Percentiles rank a stretch among this genome's conserved stretches.
phyloP scores from a whole-genome alignment of 2,888 invertebrate genomes.

The Hypercompe scribonia region DNA sequence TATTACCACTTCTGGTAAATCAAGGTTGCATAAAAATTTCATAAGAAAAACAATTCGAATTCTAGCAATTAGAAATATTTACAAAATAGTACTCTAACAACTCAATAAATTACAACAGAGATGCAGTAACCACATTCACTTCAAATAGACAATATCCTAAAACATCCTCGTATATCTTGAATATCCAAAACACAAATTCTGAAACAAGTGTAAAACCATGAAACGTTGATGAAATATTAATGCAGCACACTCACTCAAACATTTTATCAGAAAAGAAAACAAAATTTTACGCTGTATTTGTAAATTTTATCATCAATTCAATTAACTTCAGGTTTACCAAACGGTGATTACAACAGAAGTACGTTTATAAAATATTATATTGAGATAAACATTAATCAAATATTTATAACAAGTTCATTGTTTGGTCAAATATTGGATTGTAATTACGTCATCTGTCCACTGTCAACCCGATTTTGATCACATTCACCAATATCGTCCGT shows the following conservation, averaged over 20 bases:
- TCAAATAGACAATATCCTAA: background rate
- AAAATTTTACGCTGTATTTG: background rate
- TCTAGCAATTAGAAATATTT: background rate
- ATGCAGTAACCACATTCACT: background rate
- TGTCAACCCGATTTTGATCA: conserved; percentile 25
- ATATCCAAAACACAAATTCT: too few species aligned
- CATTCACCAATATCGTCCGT: conserved; percentile 24
- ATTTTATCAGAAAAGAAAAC: too few species aligned
- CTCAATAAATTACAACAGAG: background rate
- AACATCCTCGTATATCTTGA: background rate
- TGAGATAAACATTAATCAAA: conserved; percentile 17
- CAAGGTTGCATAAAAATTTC: too few species aligned
- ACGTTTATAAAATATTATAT: conserved; percentile 3
- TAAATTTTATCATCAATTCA: background rate
- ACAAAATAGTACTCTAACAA: background rate
- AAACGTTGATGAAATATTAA: too few species aligned
- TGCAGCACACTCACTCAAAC: too few species aligned
- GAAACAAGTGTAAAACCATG: background rate
- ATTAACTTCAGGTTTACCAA: background rate
- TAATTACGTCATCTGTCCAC: conserved; percentile 15
- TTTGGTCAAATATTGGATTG: conserved; percentile 15
- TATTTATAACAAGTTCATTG: conserved; percentile 20
- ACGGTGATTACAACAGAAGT: background rate
- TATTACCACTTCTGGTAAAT: background rate
- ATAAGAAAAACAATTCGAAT: too few species aligned